phyloP scores from a whole-genome alignment of 2,113 vertebrate species.

The Ondatra zibethicus region DNA sequence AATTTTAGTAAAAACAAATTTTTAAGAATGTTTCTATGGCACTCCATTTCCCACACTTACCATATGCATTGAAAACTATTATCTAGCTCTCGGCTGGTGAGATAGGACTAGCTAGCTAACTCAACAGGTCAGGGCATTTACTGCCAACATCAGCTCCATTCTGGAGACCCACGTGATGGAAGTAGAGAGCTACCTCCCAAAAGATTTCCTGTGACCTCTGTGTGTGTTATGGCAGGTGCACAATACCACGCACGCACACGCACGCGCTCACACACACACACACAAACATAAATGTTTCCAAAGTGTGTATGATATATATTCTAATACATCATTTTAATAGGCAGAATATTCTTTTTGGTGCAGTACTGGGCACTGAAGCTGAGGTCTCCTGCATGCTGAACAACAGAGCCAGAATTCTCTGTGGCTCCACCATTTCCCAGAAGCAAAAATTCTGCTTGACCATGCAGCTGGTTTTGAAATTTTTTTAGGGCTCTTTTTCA shows the following conservation, averaged over 20 bases:
- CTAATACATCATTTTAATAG: neutral
- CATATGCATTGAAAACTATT: neutral
- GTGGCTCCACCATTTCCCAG: neutral
- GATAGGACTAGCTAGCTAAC: neutral
- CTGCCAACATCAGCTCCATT: neutral
- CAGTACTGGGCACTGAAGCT: neutral
- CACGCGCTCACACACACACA: neutral
- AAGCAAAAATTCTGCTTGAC: neutral
- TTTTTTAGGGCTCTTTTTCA: neutral
- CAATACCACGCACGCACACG: neutral
- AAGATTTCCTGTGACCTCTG: neutral
- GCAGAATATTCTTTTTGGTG: neutral
- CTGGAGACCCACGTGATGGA: too few species aligned
- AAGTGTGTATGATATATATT: neutral
- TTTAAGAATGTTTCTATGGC: neutral
- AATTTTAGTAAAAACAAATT: neutral
- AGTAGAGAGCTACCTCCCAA: neutral
- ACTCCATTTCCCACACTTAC: neutral
- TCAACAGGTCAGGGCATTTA: neutral
- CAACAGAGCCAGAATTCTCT: conserved; percentile 10
- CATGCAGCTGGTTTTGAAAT: neutral
- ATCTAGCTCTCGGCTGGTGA: neutral
- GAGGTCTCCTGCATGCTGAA: neutral
- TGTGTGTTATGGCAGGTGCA: neutral
- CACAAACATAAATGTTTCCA: neutral